These are phyloP conservation scores for Trematocara zebra DNA, from an alignment of 2,113 vertebrate species.

Conservation along the genomic window DNA sequence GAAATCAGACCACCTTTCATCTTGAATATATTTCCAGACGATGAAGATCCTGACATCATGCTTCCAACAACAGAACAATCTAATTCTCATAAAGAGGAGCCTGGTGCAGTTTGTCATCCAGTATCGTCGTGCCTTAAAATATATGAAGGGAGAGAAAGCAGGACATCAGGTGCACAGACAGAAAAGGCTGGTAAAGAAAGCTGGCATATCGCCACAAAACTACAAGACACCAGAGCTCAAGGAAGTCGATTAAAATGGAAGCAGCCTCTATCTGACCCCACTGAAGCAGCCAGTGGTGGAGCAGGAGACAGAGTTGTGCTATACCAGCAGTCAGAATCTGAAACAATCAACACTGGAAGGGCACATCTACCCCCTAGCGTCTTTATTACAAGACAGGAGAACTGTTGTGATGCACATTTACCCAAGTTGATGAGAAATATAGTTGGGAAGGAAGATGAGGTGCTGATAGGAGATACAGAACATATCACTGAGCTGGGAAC, in stretches of 20 bases:
- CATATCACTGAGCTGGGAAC: not conserved
- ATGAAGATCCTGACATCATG: not conserved
- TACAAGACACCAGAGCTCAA: not conserved
- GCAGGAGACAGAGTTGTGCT: not conserved
- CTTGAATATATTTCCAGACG: not conserved
- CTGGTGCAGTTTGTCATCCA: not conserved
- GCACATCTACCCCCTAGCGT: not conserved
- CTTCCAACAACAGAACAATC: not conserved
- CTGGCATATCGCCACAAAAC: not conserved
- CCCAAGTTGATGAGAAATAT: not conserved
- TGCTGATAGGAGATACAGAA: not conserved
- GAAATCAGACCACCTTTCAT: constrained; percentile 8
- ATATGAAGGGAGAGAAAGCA: not conserved
- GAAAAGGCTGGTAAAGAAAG: not conserved
- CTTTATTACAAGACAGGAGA: not conserved
- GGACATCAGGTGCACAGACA: not conserved
- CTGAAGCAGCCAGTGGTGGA: not conserved
- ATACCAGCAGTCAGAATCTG: not conserved
- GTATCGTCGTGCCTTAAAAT: not conserved
- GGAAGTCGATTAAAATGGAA: not conserved
- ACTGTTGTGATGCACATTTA: not conserved
- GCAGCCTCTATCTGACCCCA: not conserved
- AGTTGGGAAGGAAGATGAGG: not conserved
- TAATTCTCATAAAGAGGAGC: not conserved
- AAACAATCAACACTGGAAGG: not conserved